Percentiles rank a stretch among this genome's conserved stretches.
Evolutionary conservation across 2,113 vertebrate genomes (phyloP).

Genomic region (Athene noctua): DNA sequence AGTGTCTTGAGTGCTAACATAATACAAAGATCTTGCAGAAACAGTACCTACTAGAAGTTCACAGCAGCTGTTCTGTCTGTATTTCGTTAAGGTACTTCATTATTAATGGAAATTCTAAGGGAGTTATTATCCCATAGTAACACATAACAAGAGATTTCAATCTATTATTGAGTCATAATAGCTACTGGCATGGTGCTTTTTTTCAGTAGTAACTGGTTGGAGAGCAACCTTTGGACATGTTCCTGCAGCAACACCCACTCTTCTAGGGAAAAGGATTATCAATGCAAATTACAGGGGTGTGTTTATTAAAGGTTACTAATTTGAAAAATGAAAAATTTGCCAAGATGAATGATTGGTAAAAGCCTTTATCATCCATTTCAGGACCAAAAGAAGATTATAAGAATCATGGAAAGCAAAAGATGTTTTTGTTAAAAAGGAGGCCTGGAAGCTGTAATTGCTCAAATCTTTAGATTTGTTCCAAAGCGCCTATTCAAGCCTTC

Average conservation of each 20-base stretch:
- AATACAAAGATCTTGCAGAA: neutral
- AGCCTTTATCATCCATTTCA: neutral
- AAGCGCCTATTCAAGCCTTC: neutral
- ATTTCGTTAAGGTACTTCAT: constrained; percentile 14
- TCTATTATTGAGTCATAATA: constrained; percentile 53
- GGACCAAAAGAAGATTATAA: neutral
- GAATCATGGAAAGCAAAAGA: neutral
- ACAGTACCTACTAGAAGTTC: neutral
- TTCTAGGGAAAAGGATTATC: constrained; percentile 65
- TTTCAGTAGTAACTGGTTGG: constrained; percentile 23
- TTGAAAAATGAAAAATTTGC: constrained; percentile 44
- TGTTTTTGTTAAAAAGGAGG: neutral
- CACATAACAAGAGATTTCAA: constrained; percentile 36
- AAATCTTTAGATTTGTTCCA: neutral
- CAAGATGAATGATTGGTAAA: constrained; percentile 10
- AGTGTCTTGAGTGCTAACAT: neutral
- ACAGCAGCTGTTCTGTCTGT: neutral
- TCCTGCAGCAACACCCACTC: constrained; percentile 53
- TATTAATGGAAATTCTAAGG: constrained; percentile 31
- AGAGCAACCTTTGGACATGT: constrained; percentile 49
- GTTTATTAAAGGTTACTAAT: constrained; percentile 55
- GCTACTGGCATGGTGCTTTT: constrained; percentile 37
- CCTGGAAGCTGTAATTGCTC: neutral
- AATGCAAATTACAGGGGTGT: constrained; percentile 54
- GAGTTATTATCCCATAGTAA: constrained; percentile 28